Percentiles rank a stretch among this genome's conserved stretches.
Conservation (phyloP, 1,140 invertebrate species). For the Euura saliciscinereae region DNA sequence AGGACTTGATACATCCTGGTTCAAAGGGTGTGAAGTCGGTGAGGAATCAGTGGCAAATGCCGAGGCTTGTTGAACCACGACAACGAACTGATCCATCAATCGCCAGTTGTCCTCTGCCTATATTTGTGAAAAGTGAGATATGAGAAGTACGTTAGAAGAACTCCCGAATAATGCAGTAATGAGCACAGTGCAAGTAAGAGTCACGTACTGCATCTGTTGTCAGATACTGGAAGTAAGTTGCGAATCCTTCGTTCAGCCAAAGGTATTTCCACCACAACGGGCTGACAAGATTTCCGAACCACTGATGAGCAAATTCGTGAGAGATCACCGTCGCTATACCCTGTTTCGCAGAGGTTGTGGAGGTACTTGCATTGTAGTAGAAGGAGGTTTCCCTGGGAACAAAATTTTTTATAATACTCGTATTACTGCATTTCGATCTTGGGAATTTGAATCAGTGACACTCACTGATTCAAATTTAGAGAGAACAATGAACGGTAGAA, state of each 20-base stretch:
- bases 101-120: slow-evolving; percentile 70
- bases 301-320: slow-evolving; percentile 70
- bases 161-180: neutral
- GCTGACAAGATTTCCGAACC: slow-evolving; percentile 70
- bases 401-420: neutral
- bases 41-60: slow-evolving; percentile 72
- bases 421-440: too few relatives aligned
- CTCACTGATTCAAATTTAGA: too few relatives aligned
- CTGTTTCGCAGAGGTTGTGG: slow-evolving; percentile 59
- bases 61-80: slow-evolving; percentile 68
- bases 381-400: slow-evolving; percentile 65
- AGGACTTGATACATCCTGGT: slow-evolving; percentile 72
- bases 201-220: slow-evolving; percentile 58
- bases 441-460: too few relatives aligned
- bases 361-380: slow-evolving; percentile 58
- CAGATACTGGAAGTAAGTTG: slow-evolving; percentile 73
- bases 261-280: slow-evolving; percentile 68
- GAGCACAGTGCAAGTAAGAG: neutral
- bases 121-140: slow-evolving; percentile 17
- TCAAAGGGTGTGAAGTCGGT: slow-evolving; percentile 74
- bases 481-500: slow-evolving; percentile 42
- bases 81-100: slow-evolving; percentile 80
- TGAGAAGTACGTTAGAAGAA: neutral
- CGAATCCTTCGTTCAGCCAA: slow-evolving; percentile 77
- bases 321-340: slow-evolving; percentile 63